Percentiles rank a stretch among this genome's conserved stretches.
Conservation (phyloP, 2,888 invertebrate species). For the Drosophila colorata region DNA sequence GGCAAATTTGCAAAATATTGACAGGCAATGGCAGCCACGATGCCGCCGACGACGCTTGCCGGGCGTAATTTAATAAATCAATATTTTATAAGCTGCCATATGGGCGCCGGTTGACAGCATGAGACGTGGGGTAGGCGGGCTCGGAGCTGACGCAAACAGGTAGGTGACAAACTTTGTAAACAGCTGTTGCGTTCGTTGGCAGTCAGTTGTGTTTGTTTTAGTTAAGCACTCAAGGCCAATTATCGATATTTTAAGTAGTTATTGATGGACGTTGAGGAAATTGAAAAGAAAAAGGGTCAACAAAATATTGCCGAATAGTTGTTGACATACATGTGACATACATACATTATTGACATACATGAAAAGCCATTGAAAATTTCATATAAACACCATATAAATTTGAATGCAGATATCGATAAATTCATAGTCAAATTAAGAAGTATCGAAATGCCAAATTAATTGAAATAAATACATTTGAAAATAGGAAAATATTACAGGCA, state of each 20-base stretch:
- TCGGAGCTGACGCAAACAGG: slow-evolving; percentile 34
- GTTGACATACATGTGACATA: too few relatives aligned
- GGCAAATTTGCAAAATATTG: slow-evolving; percentile 76
- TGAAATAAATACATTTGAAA: not conserved
- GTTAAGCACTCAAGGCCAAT: not conserved
- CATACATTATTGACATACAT: too few relatives aligned
- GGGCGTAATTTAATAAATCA: slow-evolving; percentile 77
- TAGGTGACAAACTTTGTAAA: slow-evolving; percentile 48
- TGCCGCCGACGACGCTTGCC: slow-evolving; percentile 23
- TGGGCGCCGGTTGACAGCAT: slow-evolving; percentile 26
- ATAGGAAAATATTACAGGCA: too few relatives aligned
- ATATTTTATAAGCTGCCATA: slow-evolving; percentile 77
- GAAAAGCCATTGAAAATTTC: too few relatives aligned
- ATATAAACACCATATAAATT: too few relatives aligned
- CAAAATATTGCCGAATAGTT: too few relatives aligned
- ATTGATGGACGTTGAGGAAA: not conserved
- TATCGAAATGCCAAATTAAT: not conserved
- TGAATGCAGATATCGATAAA: too few relatives aligned
- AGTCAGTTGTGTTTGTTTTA: not conserved
- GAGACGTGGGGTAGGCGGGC: not conserved
- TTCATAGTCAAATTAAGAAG: too few relatives aligned
- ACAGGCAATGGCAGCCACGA: slow-evolving; percentile 49
- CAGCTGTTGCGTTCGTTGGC: slow-evolving; percentile 28
- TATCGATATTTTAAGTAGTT: not conserved
- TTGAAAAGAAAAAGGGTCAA: too few relatives aligned